These are phyloP conservation scores for Drosophila micromelanica DNA, from an alignment of 1,140 invertebrate genomes.

Conservation along the genomic window DNA sequence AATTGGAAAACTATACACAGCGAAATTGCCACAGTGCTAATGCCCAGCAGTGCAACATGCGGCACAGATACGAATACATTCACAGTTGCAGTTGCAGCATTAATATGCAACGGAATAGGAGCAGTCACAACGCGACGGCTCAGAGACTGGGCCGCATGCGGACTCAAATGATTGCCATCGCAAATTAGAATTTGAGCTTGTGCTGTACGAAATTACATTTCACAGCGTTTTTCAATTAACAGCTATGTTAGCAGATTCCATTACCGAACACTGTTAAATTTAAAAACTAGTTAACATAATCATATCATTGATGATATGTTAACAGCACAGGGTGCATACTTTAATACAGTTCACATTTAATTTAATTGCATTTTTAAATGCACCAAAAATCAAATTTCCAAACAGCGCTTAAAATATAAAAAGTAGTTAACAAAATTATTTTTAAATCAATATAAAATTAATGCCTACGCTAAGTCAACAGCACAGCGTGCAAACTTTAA, in stretches of 20 bases:
- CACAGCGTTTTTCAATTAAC: neutral
- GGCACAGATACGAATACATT: neutral
- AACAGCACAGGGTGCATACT: neutral
- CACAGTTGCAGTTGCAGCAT: neutral
- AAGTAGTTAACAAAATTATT: neutral
- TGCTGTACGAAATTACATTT: slow-evolving; percentile 16
- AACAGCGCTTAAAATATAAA: neutral
- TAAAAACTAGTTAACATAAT: neutral
- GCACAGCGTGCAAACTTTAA: neutral
- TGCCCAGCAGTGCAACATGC: slow-evolving; percentile 20
- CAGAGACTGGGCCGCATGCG: slow-evolving; percentile 2
- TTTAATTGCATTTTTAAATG: neutral
- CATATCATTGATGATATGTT: too few relatives aligned
- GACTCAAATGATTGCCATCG: slow-evolving; percentile 20
- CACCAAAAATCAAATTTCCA: neutral
- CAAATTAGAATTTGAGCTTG: slow-evolving; percentile 15
- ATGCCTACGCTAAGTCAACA: too few relatives aligned
- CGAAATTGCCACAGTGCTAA: slow-evolving; percentile 27
- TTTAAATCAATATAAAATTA: too few relatives aligned
- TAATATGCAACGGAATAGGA: slow-evolving; percentile 10
- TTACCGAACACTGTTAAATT: neutral
- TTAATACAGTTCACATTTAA: neutral
- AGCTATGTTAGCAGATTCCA: neutral
- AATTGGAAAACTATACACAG: slow-evolving; percentile 75
- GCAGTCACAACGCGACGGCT: slow-evolving; percentile 6